phyloP scores from a whole-genome alignment of 1,140 invertebrate species.

The Drosophila truncata region DNA sequence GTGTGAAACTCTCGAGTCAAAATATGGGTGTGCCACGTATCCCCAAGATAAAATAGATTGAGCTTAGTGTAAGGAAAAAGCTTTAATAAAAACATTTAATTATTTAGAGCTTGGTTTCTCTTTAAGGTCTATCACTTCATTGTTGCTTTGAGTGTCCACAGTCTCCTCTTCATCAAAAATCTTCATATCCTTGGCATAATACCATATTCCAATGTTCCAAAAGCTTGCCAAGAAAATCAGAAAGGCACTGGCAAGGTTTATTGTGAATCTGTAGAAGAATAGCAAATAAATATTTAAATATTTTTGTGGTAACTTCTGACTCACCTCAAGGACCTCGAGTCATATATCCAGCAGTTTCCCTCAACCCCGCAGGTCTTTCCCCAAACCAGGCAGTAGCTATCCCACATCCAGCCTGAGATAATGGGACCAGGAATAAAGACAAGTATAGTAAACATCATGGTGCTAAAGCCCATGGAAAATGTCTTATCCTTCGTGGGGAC shows the following conservation, averaged over 20 bases:
- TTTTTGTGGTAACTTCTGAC: background rate
- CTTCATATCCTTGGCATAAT: conserved; percentile 88
- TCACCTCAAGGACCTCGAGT: conserved; percentile 88
- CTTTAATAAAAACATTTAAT: background rate
- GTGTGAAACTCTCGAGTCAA: conserved; percentile 6
- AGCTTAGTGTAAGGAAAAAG: background rate
- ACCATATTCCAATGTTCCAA: conserved; percentile 89
- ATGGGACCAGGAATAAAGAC: conserved; percentile 90
- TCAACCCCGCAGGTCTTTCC: conserved; percentile 90
- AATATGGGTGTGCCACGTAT: background rate
- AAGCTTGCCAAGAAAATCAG: conserved; percentile 88
- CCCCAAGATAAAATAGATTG: background rate
- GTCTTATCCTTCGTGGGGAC: conserved; percentile 90
- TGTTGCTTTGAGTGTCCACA: background rate
- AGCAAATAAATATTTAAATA: too few relatives aligned
- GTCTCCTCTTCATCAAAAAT: conserved; percentile 89
- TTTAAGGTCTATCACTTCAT: conserved; percentile 18
- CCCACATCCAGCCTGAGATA: conserved; percentile 90
- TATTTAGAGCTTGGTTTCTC: background rate
- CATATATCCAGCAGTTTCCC: conserved; percentile 91
- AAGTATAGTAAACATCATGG: conserved; percentile 88
- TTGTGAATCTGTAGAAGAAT: conserved; percentile 84
- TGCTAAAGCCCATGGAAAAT: conserved; percentile 88
- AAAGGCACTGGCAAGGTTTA: conserved; percentile 88
- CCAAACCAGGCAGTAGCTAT: conserved; percentile 90